phyloP scores from a whole-genome alignment of 92 coral and sea anemone genomes.

The Paragorgia papillata region DNA sequence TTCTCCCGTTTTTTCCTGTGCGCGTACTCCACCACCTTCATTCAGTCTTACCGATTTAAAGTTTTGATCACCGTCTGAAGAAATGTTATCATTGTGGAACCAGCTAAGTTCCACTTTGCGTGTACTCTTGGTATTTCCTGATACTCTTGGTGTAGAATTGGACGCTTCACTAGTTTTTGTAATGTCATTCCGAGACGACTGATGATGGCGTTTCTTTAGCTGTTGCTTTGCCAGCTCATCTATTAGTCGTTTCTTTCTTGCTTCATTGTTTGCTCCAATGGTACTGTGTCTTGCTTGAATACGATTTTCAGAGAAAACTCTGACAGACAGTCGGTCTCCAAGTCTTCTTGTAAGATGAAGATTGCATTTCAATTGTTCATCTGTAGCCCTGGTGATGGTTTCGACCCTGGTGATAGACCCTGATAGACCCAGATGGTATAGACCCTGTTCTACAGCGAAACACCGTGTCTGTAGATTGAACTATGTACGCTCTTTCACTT shows the following conservation, averaged over 20 bases:
- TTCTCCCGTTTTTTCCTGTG: too few relatives aligned
- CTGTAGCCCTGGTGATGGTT: conserved; percentile 15
- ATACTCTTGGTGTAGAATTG: too few relatives aligned
- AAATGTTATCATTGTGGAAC: conserved; percentile 58
- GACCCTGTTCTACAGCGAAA: too few relatives aligned
- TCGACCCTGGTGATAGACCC: background rate
- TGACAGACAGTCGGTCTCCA: conserved; percentile 21
- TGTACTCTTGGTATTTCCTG: background rate
- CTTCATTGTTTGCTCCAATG: background rate
- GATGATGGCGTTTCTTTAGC: background rate
- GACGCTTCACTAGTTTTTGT: too few relatives aligned
- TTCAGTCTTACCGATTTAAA: conserved; percentile 45
- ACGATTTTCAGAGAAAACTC: conserved; percentile 24
- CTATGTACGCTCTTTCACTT: too few relatives aligned
- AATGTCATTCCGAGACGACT: too few relatives aligned
- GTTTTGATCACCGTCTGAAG: conserved; percentile 31
- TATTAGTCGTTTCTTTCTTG: conserved; percentile 14
- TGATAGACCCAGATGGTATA: too few relatives aligned
- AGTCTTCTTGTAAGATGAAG: conserved; percentile 7
- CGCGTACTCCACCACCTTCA: conserved; percentile 62
- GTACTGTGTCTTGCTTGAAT: background rate
- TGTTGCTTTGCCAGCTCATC: conserved; percentile 32
- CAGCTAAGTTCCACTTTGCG: conserved; percentile 51
- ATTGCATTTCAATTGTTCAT: conserved; percentile 14
- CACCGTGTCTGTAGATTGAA: too few relatives aligned